These are phyloP conservation scores for Carabus problematicus DNA, from an alignment of 2,888 invertebrate genomes.

Conservation along the genomic window DNA sequence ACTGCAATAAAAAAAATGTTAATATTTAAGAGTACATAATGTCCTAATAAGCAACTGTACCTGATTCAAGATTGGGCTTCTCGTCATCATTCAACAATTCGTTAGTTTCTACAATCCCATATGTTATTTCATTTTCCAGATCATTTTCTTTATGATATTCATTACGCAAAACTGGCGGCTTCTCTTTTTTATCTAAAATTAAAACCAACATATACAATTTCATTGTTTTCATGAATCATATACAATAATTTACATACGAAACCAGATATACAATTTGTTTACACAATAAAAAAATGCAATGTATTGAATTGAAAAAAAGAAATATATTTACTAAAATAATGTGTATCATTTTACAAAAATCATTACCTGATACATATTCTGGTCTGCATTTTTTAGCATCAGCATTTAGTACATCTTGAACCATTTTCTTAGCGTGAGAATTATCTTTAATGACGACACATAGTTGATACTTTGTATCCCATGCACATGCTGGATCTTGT, in stretches of 20 bases:
- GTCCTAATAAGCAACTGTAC: slow-evolving; percentile 25
- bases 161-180: slow-evolving; percentile 59
- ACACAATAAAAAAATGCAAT: no score
- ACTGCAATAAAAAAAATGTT: slow-evolving; percentile 27
- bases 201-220: neutral
- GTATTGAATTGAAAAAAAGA: no score
- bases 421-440: slow-evolving; percentile 69
- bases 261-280: no score
- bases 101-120: slow-evolving; percentile 71
- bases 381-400: slow-evolving; percentile 66
- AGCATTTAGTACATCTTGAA: slow-evolving; percentile 77
- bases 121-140: slow-evolving; percentile 70
- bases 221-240: no score
- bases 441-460: slow-evolving; percentile 61
- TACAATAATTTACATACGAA: no score
- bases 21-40: neutral
- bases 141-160: slow-evolving; percentile 65
- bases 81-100: slow-evolving; percentile 65
- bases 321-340: no score
- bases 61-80: slow-evolving; percentile 51
- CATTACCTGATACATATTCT: slow-evolving; percentile 35
- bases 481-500: slow-evolving; percentile 98
- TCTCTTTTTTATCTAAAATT: slow-evolving; percentile 48
- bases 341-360: no score
- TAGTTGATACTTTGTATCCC: slow-evolving; percentile 74